phyloP scores from a whole-genome alignment of 2,113 vertebrate genomes.

The Corvus moneduloides region DNA sequence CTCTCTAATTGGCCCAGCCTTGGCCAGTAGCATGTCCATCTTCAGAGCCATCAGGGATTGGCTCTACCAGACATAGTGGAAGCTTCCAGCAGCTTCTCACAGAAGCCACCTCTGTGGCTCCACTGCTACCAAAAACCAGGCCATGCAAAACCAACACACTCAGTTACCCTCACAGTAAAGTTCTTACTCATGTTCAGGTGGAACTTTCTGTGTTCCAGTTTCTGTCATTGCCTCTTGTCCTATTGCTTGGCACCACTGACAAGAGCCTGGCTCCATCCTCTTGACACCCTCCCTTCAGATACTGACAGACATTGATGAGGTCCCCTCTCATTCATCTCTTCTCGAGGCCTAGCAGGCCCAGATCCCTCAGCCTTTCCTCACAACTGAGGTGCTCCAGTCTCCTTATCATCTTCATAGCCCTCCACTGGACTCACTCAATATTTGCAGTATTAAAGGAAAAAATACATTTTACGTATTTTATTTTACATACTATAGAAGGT shows the following conservation, averaged over 20 bases:
- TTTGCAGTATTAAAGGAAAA: neutral
- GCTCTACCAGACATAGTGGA: neutral
- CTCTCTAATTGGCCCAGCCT: neutral
- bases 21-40: neutral
- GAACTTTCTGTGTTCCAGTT: neutral
- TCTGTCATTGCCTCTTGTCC: neutral
- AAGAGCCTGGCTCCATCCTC: neutral
- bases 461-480: neutral
- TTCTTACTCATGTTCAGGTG: neutral
- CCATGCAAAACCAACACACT: neutral
- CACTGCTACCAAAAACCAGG: neutral
- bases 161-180: neutral
- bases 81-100: neutral
- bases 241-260: neutral
- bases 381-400: neutral
- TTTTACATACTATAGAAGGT: neutral
- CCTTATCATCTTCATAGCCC: neutral
- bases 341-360: neutral
- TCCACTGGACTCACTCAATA: fast-evolving
- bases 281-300: neutral
- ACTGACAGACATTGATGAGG: neutral
- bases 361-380: neutral
- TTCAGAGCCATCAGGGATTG: neutral
- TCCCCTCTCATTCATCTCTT: neutral
- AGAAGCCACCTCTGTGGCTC: neutral